phyloP scores from a whole-genome alignment of 92 coral and sea anemone species.

The Chrysogorgia sp. region DNA sequence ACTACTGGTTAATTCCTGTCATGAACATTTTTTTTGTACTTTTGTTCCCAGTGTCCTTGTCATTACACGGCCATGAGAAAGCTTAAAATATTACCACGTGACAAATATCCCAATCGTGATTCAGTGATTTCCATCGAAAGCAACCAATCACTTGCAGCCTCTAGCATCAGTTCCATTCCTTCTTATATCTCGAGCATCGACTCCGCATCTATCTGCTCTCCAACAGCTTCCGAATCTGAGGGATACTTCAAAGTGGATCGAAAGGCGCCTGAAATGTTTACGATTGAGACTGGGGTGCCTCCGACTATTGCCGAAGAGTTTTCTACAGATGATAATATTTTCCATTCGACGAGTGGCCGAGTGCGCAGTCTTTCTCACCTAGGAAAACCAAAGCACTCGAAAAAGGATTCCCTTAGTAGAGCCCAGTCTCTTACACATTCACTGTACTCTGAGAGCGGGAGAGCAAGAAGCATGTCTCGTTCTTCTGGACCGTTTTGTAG shows the following conservation, averaged over 20 bases:
- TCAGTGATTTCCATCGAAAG: conserved; percentile 40
- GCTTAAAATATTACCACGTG: conserved; percentile 5
- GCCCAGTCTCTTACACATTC: conserved; percentile 33
- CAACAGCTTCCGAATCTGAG: conserved; percentile 30
- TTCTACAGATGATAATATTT: conserved; percentile 21
- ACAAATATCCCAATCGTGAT: conserved; percentile 39
- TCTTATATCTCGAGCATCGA: conserved; percentile 45
- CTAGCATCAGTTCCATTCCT: conserved; percentile 43
- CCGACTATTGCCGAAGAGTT: conserved; percentile 48
- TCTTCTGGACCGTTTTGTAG: conserved; percentile 19
- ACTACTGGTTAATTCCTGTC: no score
- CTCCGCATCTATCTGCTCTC: conserved; percentile 34
- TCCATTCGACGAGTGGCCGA: not conserved
- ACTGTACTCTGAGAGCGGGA: conserved; percentile 12
- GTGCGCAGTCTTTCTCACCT: conserved; percentile 20
- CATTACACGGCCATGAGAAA: conserved; percentile 21
- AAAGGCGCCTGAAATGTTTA: conserved; percentile 8
- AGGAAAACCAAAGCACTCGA: conserved; percentile 13
- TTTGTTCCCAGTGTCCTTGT: conserved; percentile 23
- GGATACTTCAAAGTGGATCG: conserved; percentile 30
- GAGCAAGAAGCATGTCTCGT: conserved; percentile 6
- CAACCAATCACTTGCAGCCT: conserved; percentile 35
- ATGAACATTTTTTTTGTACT: not conserved
- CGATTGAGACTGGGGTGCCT: conserved; percentile 39
- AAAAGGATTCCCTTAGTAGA: conserved; percentile 21